phyloP scores from a whole-genome alignment of 2,113 vertebrate genomes.

The Pseudopodoces humilis region DNA sequence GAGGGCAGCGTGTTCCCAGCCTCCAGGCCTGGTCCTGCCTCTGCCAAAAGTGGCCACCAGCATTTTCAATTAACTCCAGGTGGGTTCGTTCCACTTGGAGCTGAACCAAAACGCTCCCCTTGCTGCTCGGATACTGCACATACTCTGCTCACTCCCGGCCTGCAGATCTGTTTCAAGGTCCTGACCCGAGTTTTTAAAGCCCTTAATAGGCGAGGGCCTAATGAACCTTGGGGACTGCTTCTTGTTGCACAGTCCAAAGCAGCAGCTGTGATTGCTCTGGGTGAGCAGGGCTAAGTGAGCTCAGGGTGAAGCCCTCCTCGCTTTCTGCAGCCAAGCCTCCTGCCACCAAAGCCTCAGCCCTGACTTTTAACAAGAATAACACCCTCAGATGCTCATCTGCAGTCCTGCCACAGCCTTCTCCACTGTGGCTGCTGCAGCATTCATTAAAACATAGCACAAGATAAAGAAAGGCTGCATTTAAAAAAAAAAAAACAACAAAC shows the following conservation, averaged over 20 bases:
- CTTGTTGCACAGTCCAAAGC: not conserved
- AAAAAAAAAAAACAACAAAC: not conserved
- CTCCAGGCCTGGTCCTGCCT: not conserved
- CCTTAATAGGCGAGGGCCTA: constrained; percentile 36
- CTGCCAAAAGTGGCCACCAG: not conserved
- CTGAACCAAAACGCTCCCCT: constrained; percentile 10
- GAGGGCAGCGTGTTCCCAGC: not conserved
- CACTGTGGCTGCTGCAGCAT: not conserved
- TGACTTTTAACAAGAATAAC: not conserved
- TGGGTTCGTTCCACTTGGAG: constrained; percentile 24
- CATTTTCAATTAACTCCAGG: not conserved
- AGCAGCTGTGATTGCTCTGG: constrained; percentile 25
- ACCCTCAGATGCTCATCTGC: not conserved
- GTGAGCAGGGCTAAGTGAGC: not conserved
- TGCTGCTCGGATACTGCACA: not conserved
- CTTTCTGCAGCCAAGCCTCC: not conserved
- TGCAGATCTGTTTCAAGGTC: constrained; percentile 59
- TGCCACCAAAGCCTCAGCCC: not conserved
- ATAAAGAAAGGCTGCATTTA: not conserved
- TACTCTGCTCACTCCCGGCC: not conserved
- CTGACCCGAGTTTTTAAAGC: constrained; percentile 47
- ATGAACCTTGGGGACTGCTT: constrained; percentile 40
- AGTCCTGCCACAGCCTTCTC: not conserved
- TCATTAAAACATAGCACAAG: not conserved
- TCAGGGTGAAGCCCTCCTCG: not conserved